Evolutionary conservation across 2,797 vertebrate genomes (phyloP).

Genomic region (Cryptoblepharus egeriae): DNA sequence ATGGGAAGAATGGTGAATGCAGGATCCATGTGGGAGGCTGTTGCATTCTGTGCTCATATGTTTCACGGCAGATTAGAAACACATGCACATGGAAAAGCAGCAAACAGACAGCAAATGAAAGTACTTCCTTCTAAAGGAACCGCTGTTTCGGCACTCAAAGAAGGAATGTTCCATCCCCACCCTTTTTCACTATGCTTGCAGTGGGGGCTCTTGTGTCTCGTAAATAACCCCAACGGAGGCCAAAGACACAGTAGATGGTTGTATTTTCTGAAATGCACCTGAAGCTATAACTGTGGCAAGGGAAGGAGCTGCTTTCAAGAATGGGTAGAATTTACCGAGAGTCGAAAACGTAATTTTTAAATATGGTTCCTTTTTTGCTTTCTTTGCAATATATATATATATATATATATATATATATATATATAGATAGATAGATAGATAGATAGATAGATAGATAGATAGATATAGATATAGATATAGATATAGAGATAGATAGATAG

Average conservation of each 20-base stretch:
- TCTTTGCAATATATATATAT: background rate
- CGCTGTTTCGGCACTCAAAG: background rate
- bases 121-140: conserved; percentile 38
- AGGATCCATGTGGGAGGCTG: background rate
- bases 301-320: background rate
- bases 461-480: too few relatives aligned
- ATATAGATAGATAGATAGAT: too few relatives aligned
- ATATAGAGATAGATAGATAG: too few relatives aligned
- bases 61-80: conserved; percentile 56
- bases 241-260: background rate
- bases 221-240: conserved; percentile 23
- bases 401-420: too few relatives aligned
- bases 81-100: conserved; percentile 35
- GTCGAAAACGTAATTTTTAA: background rate
- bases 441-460: too few relatives aligned
- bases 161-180: background rate
- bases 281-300: conserved; percentile 23
- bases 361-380: background rate
- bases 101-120: conserved; percentile 34
- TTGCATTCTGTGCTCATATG: background rate
- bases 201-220: conserved; percentile 31
- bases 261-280: conserved; percentile 46
- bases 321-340: conserved; percentile 15
- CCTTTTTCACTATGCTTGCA: background rate
- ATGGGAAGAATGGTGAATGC: background rate